A percentile compares a stretch with the other conserved stretches of the same genome.
These are phyloP conservation scores for Harpalus rubripes DNA, from an alignment of 2,888 invertebrate genomes.

Conservation along the genomic window DNA sequence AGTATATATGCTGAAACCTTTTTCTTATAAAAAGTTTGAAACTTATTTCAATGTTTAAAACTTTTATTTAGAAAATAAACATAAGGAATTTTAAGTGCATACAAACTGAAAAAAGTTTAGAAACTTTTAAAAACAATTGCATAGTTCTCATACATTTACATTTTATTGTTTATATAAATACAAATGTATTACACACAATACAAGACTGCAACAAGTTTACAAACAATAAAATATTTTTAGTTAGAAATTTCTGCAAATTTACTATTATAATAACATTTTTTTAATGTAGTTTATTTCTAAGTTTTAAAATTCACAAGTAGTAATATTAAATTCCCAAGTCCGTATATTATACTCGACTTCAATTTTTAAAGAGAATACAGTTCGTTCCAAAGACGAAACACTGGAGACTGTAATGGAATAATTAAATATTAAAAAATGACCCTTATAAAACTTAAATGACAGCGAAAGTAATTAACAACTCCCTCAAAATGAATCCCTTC, in stretches of 20 bases:
- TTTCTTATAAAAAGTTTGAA: too few relatives aligned
- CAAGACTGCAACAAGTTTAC: too few relatives aligned
- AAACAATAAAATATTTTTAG: too few relatives aligned
- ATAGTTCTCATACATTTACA: not conserved
- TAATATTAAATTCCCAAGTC: not conserved
- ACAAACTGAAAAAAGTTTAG: not conserved
- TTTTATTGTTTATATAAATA: not conserved
- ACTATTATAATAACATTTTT: too few relatives aligned
- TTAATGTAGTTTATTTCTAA: too few relatives aligned
- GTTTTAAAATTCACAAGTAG: not conserved
- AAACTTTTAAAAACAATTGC: not conserved
- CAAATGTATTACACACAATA: not conserved
- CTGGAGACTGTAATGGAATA: conserved; percentile 54
- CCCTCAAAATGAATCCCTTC: conserved; percentile 20
- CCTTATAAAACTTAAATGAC: conserved; percentile 58
- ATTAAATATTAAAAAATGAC: conserved; percentile 63
- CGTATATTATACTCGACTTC: not conserved
- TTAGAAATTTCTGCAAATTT: too few relatives aligned
- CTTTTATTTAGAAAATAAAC: too few relatives aligned
- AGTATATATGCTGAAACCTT: too few relatives aligned
- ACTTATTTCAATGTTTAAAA: too few relatives aligned
- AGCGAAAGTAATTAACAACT: conserved; percentile 61
- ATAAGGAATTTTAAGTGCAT: conserved; percentile 6
- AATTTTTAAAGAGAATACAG: conserved; percentile 4
- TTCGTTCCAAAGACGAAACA: not conserved